These are phyloP conservation scores for Podargus strigoides DNA, from an alignment of 2,797 vertebrate genomes.

Conservation along the genomic window DNA sequence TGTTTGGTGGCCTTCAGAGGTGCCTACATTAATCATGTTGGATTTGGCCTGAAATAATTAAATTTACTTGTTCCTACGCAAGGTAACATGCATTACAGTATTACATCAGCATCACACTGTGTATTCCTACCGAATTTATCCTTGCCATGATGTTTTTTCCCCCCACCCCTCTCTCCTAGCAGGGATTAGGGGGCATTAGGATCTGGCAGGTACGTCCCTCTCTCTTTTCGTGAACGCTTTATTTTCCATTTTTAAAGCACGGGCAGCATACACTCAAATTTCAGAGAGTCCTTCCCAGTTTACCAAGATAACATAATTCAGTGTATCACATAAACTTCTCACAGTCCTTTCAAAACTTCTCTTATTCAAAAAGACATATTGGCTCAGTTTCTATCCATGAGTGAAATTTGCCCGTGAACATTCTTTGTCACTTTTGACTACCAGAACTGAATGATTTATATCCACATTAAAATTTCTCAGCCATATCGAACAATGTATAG, in stretches of 20 bases:
- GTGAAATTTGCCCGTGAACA: neutral
- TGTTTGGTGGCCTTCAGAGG: neutral
- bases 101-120: neutral
- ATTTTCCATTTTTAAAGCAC: constrained; percentile 14
- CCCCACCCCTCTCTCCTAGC: neutral
- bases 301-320: neutral
- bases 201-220: neutral
- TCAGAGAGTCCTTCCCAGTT: neutral
- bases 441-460: neutral
- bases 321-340: neutral
- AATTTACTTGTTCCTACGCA: neutral
- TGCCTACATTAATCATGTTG: neutral
- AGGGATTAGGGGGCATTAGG: neutral
- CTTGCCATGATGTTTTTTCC: neutral
- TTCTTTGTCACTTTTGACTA: neutral
- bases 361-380: neutral
- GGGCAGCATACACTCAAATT: neutral
- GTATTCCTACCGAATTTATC: neutral
- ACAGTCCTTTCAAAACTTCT: neutral
- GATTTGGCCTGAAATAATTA: neutral
- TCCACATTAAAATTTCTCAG: neutral
- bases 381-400: neutral
- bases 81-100: neutral
- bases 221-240: neutral
- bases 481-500: neutral